phyloP scores from a whole-genome alignment of 2,888 invertebrate genomes.

The Microplitis deprimator region DNA sequence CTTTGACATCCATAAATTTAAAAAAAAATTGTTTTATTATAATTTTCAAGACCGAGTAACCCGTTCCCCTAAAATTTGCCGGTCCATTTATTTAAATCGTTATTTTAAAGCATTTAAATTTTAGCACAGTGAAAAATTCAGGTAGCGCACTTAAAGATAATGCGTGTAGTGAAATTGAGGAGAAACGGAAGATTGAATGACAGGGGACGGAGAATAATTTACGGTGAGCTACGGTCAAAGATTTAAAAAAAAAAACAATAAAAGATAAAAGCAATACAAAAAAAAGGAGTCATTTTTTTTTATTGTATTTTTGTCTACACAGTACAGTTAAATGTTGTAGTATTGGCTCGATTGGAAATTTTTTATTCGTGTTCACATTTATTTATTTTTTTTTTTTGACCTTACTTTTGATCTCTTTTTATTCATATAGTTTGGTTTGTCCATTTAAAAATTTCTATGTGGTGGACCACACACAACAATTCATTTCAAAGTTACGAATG shows the following conservation, averaged over 20 bases:
- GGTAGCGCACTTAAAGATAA: background rate
- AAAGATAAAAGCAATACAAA: constrained; percentile 12
- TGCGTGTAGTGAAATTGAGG: background rate
- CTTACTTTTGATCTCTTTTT: background rate
- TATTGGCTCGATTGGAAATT: background rate
- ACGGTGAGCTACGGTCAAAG: background rate
- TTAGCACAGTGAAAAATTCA: background rate
- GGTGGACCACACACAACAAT: background rate
- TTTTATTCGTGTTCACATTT: background rate
- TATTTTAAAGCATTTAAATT: background rate
- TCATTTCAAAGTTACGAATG: background rate
- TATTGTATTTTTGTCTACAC: constrained; percentile 15
- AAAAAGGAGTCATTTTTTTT: constrained; percentile 38
- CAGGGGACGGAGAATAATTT: background rate
- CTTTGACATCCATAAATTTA: background rate
- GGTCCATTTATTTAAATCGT: background rate
- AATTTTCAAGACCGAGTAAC: background rate
- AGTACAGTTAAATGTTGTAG: background rate
- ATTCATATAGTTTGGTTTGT: background rate
- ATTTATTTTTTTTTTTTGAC: background rate
- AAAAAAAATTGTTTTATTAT: background rate
- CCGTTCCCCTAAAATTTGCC: background rate
- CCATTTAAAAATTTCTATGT: background rate
- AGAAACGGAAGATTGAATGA: background rate
- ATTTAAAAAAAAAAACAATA: background rate